Base-by-base conservation (phyloP, 2,797 vertebrate genomes). In the Meriones psammophilus region DNA sequence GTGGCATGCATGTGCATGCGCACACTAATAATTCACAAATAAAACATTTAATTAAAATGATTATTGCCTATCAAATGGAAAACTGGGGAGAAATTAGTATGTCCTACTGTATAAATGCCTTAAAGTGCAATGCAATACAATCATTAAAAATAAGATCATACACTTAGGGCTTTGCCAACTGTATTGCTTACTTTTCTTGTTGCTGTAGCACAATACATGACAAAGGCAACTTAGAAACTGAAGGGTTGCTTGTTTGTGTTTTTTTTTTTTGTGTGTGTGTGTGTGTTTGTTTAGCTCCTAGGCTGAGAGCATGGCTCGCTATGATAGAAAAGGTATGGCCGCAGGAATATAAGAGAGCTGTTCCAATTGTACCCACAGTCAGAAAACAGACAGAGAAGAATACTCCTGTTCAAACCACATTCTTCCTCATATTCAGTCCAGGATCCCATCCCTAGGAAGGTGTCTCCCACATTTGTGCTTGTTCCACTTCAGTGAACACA, bases 41-140 rank as follows among this genome's bases (percentile, higher is more conserved):
- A 22, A 84, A 84, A 33, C 3, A 7, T 46, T 68, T 14, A 33
- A 33, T 24, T n/a, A 10, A 54, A 54, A 54, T 4, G 7, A 15
- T 74, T 92, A 73, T 79, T n/a, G 46, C 71, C 79, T 94, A 92
- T 80, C 74, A 64, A 3, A 88, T 22, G 39, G 22, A 95, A 88
- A 92, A 80, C 62, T 36, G 66, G 4, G 50, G 39, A 88, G 2
- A 36, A 88, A 91, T 13, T 5, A 54, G 71, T 58, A 74, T 68
- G 10, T 7, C 18, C 46, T 76, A 71, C 12, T 77, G 62, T 18
- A 83, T 39, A 39, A 39, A 39, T 39, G 39, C 46, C 30, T 68
- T 80, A 14, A 54, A 5, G 36, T 66, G 56, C 8, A 73, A 81
- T 77, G 91, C 14, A 50, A 90, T 46, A 8, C 7, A 71, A 30